Conservation (phyloP, 1,140 invertebrate species). For the Drosophila equinoxialis region DNA sequence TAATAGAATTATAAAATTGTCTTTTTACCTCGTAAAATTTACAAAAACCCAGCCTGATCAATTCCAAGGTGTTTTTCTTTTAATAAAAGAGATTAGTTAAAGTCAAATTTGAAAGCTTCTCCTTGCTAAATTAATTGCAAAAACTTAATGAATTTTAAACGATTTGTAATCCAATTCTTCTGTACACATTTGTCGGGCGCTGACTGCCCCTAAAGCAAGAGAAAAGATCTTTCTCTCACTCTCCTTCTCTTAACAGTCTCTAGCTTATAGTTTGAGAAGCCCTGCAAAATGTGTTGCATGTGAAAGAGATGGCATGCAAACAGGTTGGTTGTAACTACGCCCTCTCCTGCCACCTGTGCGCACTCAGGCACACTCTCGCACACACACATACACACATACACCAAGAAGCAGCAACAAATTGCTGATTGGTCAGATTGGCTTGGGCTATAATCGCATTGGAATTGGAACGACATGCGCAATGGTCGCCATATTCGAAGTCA, state of each 20-base stretch:
- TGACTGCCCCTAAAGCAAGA: background rate
- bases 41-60: too few relatives aligned
- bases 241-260: conserved; percentile 10
- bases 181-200: background rate
- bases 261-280: conserved; percentile 41
- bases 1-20: too few relatives aligned
- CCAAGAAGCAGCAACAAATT: conserved; percentile 44
- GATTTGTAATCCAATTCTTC: too few relatives aligned
- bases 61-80: too few relatives aligned
- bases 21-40: too few relatives aligned
- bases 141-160: too few relatives aligned
- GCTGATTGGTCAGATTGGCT: conserved; percentile 62
- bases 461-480: conserved; percentile 67
- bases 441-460: conserved; percentile 5
- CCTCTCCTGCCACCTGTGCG: conserved; percentile 67
- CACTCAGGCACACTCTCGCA: conserved; percentile 13
- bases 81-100: too few relatives aligned
- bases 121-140: too few relatives aligned
- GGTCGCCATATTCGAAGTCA: conserved; percentile 67
- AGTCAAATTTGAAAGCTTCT: too few relatives aligned
- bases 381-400: conserved; percentile 12
- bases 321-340: conserved; percentile 64
- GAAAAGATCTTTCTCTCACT: background rate
- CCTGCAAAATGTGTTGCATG: conserved; percentile 18
- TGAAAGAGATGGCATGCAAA: conserved; percentile 55